Evolutionary conservation across 2,888 invertebrate genomes (phyloP).

Genomic region (Aphodius sticticus): DNA sequence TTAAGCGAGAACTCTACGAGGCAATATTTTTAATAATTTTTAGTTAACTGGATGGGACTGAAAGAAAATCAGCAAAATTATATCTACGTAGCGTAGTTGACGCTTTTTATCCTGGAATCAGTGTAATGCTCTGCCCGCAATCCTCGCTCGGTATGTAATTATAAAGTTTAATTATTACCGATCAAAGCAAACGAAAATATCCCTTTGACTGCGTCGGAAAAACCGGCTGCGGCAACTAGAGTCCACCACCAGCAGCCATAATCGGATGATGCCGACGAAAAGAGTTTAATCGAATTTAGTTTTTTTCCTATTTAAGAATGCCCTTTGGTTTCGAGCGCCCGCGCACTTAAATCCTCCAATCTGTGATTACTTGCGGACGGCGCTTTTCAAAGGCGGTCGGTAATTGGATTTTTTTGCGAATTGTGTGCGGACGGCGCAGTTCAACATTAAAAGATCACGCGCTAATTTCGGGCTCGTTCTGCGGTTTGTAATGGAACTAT

Average conservation of each 20-base stretch:
- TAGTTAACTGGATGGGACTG: too few relatives aligned
- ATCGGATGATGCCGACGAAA: neutral
- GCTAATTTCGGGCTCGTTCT: neutral
- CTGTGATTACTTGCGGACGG: conserved; percentile 4
- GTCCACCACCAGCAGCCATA: neutral
- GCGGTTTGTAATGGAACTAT: neutral
- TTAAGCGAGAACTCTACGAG: too few relatives aligned
- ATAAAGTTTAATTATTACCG: conserved; percentile 4
- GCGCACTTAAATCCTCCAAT: neutral
- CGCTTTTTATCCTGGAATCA: neutral
- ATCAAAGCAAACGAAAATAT: neutral
- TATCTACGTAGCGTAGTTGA: neutral
- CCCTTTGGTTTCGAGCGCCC: neutral
- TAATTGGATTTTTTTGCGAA: neutral
- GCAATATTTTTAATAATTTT: too few relatives aligned
- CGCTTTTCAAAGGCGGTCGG: neutral
- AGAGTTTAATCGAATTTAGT: neutral
- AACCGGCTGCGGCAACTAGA: neutral
- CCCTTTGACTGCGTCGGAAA: neutral
- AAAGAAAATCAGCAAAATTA: too few relatives aligned
- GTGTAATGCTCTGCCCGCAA: neutral
- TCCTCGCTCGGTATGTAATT: neutral
- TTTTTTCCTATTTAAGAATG: neutral
- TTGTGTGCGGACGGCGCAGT: neutral
- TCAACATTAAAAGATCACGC: neutral